Evolutionary conservation across 2,888 invertebrate genomes (phyloP).

Genomic region (Caprella mutica): DNA sequence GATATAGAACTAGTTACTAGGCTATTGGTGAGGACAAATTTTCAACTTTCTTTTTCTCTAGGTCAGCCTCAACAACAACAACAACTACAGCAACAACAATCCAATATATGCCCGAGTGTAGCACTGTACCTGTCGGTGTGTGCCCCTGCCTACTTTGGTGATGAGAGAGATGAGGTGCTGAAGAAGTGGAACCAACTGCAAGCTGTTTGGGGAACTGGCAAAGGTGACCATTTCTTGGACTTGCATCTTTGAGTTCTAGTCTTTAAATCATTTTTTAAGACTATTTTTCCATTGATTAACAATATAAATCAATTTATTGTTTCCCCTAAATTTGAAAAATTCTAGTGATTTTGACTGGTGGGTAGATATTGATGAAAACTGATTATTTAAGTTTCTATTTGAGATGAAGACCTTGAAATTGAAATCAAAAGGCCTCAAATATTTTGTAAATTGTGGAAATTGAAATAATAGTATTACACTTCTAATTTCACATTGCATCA

Average conservation of each 20-base stretch:
- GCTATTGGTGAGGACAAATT: no score
- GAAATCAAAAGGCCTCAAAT: no score
- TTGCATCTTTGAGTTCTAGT: neutral
- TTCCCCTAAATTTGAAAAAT: no score
- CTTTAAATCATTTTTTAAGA: neutral
- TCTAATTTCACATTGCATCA: no score
- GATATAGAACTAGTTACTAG: no score
- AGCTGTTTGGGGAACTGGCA: slow-evolving; percentile 73
- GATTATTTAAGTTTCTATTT: no score
- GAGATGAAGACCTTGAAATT: no score
- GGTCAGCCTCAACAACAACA: slow-evolving; percentile 46
- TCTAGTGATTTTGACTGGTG: no score
- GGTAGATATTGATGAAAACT: no score
- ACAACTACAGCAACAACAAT: slow-evolving; percentile 39
- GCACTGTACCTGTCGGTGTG: slow-evolving; percentile 62
- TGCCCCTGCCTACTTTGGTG: slow-evolving; percentile 74
- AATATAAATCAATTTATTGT: no score
- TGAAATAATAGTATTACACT: no score
- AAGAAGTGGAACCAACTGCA: slow-evolving; percentile 93
- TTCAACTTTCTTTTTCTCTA: neutral
- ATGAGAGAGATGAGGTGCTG: slow-evolving; percentile 84
- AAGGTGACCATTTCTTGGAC: slow-evolving; percentile 40
- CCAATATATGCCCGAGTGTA: slow-evolving; percentile 38
- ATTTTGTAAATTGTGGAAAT: no score
- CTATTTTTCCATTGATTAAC: neutral